Percentiles rank a stretch among this genome's conserved stretches.
phyloP scores from a whole-genome alignment of 2,113 vertebrate species.

The Plecotus auritus region DNA sequence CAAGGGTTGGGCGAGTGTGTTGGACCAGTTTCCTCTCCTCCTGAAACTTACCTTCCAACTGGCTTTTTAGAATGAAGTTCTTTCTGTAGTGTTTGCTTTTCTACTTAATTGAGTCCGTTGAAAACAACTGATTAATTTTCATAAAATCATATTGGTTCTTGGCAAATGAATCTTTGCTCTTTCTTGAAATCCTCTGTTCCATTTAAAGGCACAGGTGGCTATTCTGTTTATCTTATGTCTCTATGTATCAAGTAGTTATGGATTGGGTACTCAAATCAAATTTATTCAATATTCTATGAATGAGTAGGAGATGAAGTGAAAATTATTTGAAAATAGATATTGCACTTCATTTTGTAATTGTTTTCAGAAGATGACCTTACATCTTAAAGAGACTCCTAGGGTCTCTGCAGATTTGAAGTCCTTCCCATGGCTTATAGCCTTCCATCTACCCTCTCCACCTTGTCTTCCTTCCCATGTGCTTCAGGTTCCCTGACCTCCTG shows the following conservation, averaged over 20 bases:
- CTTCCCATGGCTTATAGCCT: not conserved
- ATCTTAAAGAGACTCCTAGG: not conserved
- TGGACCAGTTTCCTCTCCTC: not conserved
- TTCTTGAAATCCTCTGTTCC: not conserved
- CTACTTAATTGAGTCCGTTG: not conserved
- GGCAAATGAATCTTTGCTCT: not conserved
- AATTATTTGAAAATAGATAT: not conserved
- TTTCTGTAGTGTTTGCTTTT: not conserved
- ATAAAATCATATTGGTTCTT: not conserved
- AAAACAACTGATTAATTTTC: not conserved
- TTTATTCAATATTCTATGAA: not conserved
- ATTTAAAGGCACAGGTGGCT: not conserved
- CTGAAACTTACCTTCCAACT: not conserved
- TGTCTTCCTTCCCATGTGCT: not conserved
- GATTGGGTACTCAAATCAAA: not conserved
- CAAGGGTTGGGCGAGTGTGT: not conserved
- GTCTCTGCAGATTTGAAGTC: not conserved
- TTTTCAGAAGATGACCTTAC: not conserved
- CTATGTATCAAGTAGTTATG: not conserved
- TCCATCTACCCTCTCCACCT: accelerated
- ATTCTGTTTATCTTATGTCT: not conserved
- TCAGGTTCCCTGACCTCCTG: not conserved
- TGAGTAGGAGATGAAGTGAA: not conserved
- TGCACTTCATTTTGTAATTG: not conserved
- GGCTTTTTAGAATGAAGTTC: not conserved